Evolutionary conservation across 2,113 vertebrate species (phyloP), one percentile per base, ranked within the genome.

Genomic region (Panurus biarmicus): DNA sequence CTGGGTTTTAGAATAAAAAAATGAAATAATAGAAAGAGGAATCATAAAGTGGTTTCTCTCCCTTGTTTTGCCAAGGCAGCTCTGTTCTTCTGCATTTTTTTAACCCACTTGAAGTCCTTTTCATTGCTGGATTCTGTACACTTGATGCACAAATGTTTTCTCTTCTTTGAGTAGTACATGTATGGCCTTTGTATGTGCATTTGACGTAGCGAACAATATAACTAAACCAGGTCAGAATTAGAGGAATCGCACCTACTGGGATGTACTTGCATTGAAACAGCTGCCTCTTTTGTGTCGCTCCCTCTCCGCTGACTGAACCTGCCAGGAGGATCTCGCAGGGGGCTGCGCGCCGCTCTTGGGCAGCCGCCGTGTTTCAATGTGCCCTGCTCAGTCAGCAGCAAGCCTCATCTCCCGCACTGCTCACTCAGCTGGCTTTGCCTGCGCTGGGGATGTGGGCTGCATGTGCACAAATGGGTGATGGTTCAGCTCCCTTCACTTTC

Each of bases 331-430:
- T 70, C 62, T 89, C 35, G 25, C 67, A 33, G 85, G 50, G 48
- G 72, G 24, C 60, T 22, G 80, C 21, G 33, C 51, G 74, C 35
- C 50, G 61, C 74, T 62, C 31, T 65, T 53, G 6, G 48, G 80
- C 64, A 8, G 70, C 45, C 8, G 21, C 66, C 33, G 83, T 3
- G 48, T 44, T 75, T 38, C 44, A 62, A 7, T 42, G 73, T 16
- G 35, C 71, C 64, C 73, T 96, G 97, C 97, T 85, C 93, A 53
- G 87, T 94, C 96, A 97, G 96, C 96, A 97, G 90, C 33, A 14
- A 75, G 26, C 48, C 7, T 47, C 74, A 5, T 26, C 89, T 26
- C 70, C 50, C 10, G 64, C 61, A 35, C 88, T 84, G 94, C 96
- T 81, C 51, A 3, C 57, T 86, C 89, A 91, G 96, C 94, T n/a